These are phyloP conservation scores for Adineta ricciae DNA, from an alignment of 2,888 invertebrate species.

Conservation along the genomic window DNA sequence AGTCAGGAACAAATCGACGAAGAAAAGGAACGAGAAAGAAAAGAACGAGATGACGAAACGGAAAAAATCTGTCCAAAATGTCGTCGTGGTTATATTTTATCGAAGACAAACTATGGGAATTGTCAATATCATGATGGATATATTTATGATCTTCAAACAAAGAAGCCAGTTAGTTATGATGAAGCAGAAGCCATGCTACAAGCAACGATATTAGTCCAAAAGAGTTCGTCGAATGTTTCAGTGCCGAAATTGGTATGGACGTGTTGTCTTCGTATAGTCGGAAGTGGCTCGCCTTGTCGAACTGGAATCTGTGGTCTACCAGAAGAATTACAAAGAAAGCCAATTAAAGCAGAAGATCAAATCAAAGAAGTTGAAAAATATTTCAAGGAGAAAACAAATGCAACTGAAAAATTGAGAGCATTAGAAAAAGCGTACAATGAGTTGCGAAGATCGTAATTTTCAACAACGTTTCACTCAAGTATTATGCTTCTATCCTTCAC, in stretches of 20 bases:
- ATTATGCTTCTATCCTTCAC: too few species aligned
- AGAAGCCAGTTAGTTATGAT: not conserved
- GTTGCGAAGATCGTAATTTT: too few species aligned
- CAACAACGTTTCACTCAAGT: too few species aligned
- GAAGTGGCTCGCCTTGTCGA: not conserved
- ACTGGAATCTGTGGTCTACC: not conserved
- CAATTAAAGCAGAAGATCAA: too few species aligned
- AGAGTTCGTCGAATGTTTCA: not conserved
- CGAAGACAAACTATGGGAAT: not conserved
- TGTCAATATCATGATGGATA: not conserved
- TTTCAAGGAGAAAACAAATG: not conserved
- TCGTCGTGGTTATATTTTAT: not conserved
- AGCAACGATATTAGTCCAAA: not conserved
- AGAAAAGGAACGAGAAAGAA: not conserved
- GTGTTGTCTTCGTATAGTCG: not conserved
- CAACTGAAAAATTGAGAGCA: too few species aligned
- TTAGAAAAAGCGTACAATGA: too few species aligned
- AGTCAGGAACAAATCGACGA: not conserved
- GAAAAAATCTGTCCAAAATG: not conserved
- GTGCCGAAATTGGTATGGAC: not conserved
- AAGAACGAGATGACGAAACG: not conserved
- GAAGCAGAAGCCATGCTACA: not conserved
- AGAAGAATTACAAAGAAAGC: not conserved
- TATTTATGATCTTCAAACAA: not conserved
- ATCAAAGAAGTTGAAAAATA: too few species aligned